Base-by-base conservation (phyloP, 2,888 invertebrate species). In the Hermaeophaga mercurialis region DNA sequence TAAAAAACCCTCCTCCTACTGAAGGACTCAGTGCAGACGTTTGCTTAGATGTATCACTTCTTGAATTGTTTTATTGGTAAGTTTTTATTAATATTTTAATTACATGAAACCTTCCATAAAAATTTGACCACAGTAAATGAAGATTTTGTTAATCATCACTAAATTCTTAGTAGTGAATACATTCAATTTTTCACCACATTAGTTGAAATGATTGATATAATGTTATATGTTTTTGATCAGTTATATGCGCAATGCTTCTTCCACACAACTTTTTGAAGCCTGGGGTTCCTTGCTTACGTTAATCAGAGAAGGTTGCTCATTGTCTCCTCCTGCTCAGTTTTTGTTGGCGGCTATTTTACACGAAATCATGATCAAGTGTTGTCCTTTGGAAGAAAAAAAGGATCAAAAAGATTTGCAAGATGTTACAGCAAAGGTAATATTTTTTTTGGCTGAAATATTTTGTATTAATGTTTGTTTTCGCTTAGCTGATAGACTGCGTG, bases 341-440 rank as follows among this genome's bases (percentile, higher is more conserved):
- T 80, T 92, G 14, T 78, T 92, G 19, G 80, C 92, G 8, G 88
- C 89, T 59, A 85, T 93, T 62, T 78, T 94, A 18, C 89, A 90
- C 74, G 91, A 93, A 75, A 89, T 91, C 73, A 90, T 93, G 56
- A 89, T 90, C 68, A 87, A 90, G 62, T 88, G 89, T 63, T 82
- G 82, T 74, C 85, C 89, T 24, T 84, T 91, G 72, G 82, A 84
- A 61, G 91, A 91, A 68, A 87, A 89, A 68, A 91, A 90, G 72
- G 90, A 90, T 69, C 85, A 89, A 63, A 86, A 89, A 64, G 91
- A 91, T 71, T 76, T 92, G 39, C 91, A 91, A 75, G 90, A 88
- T 67, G 85, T 87, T 1, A 85, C 87, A 1, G 83, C 86, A 0
- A 84, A 87, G 77, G 84, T 83, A 75, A 59, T 15, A 24, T 3